A percentile compares a stretch with the other conserved stretches of the same genome.
Evolutionary conservation across 2,113 vertebrate genomes (phyloP).

Genomic region (Aspidoscelis tigris): DNA sequence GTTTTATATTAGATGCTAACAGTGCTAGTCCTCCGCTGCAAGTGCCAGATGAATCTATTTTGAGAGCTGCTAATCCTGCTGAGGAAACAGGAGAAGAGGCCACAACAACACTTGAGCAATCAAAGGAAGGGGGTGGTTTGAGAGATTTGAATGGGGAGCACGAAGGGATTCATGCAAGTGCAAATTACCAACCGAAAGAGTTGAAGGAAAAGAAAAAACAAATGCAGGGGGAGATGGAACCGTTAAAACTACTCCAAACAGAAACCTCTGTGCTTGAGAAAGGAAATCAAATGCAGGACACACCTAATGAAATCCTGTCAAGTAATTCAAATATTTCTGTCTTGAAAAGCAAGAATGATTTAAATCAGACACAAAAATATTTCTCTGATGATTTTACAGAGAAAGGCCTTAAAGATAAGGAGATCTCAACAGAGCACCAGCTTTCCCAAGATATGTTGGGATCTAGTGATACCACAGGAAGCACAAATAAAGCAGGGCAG

Average conservation of each 20-base stretch:
- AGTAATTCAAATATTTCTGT: conserved; percentile 10
- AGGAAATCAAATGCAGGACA: background rate
- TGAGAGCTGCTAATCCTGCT: conserved; percentile 18
- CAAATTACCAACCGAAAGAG: background rate
- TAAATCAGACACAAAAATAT: conserved; percentile 28
- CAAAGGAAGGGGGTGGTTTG: background rate
- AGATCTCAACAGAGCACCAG: conserved; percentile 11
- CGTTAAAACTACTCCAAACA: background rate
- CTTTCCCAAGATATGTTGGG: background rate
- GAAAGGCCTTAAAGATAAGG: conserved; percentile 1
- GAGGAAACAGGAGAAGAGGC: conserved; percentile 41
- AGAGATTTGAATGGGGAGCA: background rate
- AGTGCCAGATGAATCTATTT: conserved; percentile 11
- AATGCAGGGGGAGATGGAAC: conserved; percentile 8
- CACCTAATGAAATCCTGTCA: background rate
- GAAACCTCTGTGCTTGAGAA: background rate
- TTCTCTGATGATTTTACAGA: background rate
- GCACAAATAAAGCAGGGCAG: background rate
- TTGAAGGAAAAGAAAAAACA: background rate
- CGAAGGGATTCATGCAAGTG: rapidly evolving
- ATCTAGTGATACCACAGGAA: background rate
- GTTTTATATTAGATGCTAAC: background rate
- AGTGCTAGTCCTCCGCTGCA: conserved; percentile 29
- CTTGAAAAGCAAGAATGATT: conserved; percentile 6
- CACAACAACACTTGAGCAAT: conserved; percentile 13